phyloP scores from a whole-genome alignment of 1,140 invertebrate species.

The Dendrolimus kikuchii region DNA sequence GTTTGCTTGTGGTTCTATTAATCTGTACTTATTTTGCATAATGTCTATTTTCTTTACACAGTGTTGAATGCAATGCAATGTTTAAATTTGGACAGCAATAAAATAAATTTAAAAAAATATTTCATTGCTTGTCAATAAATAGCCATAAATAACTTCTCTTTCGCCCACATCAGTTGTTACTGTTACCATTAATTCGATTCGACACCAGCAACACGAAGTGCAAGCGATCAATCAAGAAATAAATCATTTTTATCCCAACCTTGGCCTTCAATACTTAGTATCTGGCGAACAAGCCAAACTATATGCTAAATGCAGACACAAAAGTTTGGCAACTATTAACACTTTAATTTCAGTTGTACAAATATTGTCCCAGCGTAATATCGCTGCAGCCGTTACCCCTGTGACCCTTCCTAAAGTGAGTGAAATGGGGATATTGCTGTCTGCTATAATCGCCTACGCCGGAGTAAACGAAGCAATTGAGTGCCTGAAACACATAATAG shows the following conservation, averaged over 20 bases:
- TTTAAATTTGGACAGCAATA: no score
- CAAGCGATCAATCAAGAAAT: constrained; percentile 27
- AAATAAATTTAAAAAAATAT: no score
- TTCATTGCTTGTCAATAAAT: no score
- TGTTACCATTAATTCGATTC: constrained; percentile 12
- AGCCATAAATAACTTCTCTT: no score
- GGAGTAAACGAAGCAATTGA: constrained; percentile 79
- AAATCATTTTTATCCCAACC: constrained; percentile 42
- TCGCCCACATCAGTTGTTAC: constrained; percentile 2
- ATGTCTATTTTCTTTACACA: no score
- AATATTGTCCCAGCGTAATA: constrained; percentile 63
- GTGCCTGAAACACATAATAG: constrained; percentile 72
- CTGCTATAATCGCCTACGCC: constrained; percentile 80
- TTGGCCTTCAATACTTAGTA: constrained; percentile 33
- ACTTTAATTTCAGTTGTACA: constrained; percentile 73
- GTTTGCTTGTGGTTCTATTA: no score
- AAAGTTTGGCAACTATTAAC: constrained; percentile 66
- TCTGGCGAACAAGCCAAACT: constrained; percentile 55
- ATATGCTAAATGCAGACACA: constrained; percentile 61
- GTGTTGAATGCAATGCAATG: no score
- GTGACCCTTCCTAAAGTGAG: constrained; percentile 22
- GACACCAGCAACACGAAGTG: constrained; percentile 4
- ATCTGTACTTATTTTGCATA: no score
- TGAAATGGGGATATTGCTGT: constrained; percentile 80
- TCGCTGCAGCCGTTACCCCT: constrained; percentile 52